These are phyloP conservation scores for Trinectes maculatus DNA, from an alignment of 2,113 vertebrate species.

Conservation along the genomic window DNA sequence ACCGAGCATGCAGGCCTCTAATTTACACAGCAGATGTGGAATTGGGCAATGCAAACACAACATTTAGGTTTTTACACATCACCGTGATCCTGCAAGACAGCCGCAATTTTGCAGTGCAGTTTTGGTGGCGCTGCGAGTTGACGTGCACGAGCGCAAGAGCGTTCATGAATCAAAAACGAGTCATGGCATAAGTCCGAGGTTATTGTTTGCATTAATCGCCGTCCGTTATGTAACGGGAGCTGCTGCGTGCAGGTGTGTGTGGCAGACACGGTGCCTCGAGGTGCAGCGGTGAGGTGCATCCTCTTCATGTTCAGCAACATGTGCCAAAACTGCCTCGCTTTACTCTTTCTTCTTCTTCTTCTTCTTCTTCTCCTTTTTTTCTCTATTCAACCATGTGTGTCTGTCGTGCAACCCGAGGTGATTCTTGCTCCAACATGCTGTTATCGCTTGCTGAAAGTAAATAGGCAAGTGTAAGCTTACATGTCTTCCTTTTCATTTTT, in stretches of 20 bases:
- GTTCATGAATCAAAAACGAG: conserved; percentile 8
- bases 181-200: conserved; percentile 2
- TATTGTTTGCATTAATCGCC: conserved; percentile 14
- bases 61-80: conserved; percentile 53
- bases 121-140: background rate
- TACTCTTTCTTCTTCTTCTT: conserved; percentile 9
- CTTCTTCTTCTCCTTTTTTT: conserved; percentile 15
- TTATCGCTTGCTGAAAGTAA: conserved; percentile 27
- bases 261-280: conserved; percentile 40
- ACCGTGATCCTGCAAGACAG: conserved; percentile 33
- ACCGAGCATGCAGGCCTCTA: conserved; percentile 58
- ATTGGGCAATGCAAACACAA: conserved; percentile 61
- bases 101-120: conserved; percentile 19
- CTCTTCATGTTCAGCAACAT: conserved; percentile 55
- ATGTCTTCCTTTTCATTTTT: conserved; percentile 20
- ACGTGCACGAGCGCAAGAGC: conserved; percentile 1
- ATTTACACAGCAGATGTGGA: conserved; percentile 71
- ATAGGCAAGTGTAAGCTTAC: conserved; percentile 25
- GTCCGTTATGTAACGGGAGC: conserved; percentile 37
- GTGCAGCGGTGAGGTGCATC: conserved; percentile 46
- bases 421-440: conserved; percentile 59
- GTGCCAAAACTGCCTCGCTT: conserved; percentile 58
- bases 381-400: conserved; percentile 56
- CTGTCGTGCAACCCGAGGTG: conserved; percentile 56
- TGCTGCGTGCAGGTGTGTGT: conserved; percentile 49